Evolutionary conservation across 2,888 invertebrate genomes (phyloP).

Genomic region (Clitarchus hookeri): DNA sequence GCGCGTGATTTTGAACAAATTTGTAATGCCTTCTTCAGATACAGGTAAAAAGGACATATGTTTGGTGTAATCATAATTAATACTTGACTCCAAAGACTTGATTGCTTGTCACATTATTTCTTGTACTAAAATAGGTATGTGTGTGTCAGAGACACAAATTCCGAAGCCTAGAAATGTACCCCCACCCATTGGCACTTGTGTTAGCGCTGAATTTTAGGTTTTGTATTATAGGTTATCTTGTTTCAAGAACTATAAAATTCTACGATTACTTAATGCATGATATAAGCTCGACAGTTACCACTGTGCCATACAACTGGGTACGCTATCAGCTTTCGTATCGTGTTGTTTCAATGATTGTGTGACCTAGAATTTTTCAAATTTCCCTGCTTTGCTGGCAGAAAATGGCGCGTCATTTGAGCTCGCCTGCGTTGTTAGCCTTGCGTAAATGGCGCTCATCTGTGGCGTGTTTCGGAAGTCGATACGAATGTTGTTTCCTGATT

Average conservation of each 20-base stretch:
- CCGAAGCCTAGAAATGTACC: constrained; percentile 33
- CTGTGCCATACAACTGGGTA: neutral
- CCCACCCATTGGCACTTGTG: constrained; percentile 40
- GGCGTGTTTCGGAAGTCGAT: constrained; percentile 23
- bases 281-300: neutral
- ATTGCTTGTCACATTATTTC: neutral
- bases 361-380: constrained; percentile 43
- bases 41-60: constrained; percentile 41
- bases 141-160: constrained; percentile 3
- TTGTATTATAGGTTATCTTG: constrained; percentile 36
- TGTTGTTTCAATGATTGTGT: neutral
- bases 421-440: constrained; percentile 40
- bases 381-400: constrained; percentile 47
- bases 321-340: neutral
- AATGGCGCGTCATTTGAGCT: constrained; percentile 48
- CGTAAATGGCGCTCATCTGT: constrained; percentile 41
- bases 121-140: neutral
- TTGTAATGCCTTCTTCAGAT: constrained; percentile 48
- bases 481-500: constrained; percentile 23
- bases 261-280: neutral
- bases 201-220: constrained; percentile 40
- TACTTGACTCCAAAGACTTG: neutral
- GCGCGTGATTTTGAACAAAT: constrained; percentile 60
- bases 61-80: neutral
- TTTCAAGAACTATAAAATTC: constrained; percentile 22